These are phyloP conservation scores for Tuta absoluta DNA, from an alignment of 2,888 invertebrate genomes.

Conservation along the genomic window DNA sequence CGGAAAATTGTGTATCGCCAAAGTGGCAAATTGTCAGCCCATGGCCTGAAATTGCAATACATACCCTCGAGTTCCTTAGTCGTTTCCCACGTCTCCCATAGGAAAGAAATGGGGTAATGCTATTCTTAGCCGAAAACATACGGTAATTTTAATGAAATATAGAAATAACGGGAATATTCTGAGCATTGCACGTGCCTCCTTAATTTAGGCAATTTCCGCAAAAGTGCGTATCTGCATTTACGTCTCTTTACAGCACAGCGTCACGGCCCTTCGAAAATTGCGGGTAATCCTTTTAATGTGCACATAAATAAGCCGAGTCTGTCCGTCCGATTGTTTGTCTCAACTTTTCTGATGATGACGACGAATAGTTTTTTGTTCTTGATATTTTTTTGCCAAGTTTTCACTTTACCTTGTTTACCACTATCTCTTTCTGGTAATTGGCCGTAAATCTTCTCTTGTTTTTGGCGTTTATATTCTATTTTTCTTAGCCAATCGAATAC, in stretches of 20 bases:
- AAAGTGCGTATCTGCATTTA: conserved; percentile 61
- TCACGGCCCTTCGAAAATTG: conserved; percentile 5
- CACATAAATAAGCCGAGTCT: conserved; percentile 26
- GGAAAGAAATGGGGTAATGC: no score
- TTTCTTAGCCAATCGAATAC: not conserved
- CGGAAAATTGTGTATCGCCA: no score
- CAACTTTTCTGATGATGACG: conserved; percentile 30
- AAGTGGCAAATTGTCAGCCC: no score
- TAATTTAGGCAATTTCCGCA: conserved; percentile 71
- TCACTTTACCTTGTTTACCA: conserved; percentile 28
- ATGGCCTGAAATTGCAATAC: no score
- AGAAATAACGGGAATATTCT: not conserved
- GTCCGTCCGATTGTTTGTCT: conserved; percentile 12
- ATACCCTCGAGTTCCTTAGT: no score
- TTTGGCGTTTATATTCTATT: conserved; percentile 19
- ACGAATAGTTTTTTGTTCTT: conserved; percentile 25
- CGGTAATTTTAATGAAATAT: not conserved
- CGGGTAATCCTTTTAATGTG: conserved; percentile 31
- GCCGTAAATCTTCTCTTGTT: conserved; percentile 26
- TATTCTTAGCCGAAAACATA: no score
- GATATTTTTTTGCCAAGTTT: conserved; percentile 27
- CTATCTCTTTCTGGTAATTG: conserved; percentile 26
- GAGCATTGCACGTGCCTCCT: conserved; percentile 45
- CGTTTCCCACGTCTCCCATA: no score
- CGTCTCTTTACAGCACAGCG: conserved; percentile 27